These are phyloP conservation scores for Drosophila nigromelanica DNA, from an alignment of 1,140 invertebrate species.

Conservation along the genomic window DNA sequence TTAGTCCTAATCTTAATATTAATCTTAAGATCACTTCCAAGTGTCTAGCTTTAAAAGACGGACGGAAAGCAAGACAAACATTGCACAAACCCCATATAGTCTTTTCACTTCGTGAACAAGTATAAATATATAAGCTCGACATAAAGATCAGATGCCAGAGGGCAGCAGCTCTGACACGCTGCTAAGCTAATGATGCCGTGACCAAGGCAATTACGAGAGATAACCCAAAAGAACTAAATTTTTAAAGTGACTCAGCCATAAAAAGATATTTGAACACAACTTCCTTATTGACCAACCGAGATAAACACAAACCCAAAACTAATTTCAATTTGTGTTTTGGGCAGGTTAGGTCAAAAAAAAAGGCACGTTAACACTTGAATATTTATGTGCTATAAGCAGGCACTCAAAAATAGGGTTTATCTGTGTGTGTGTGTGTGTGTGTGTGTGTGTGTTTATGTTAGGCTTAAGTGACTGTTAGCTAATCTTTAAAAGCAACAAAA, in stretches of 20 bases:
- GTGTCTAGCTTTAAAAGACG: too few relatives aligned
- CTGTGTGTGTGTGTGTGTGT: neutral
- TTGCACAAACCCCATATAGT: too few relatives aligned
- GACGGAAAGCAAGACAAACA: too few relatives aligned
- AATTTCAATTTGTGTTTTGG: slow-evolving; percentile 11
- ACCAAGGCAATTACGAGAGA: slow-evolving; percentile 45
- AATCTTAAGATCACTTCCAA: too few relatives aligned
- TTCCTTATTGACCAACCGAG: slow-evolving; percentile 7
- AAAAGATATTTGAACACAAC: slow-evolving; percentile 4
- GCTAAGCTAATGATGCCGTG: slow-evolving; percentile 53
- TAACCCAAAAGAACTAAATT: slow-evolving; percentile 20
- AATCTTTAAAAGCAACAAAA: slow-evolving; percentile 10
- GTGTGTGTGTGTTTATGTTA: neutral
- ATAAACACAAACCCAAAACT: neutral
- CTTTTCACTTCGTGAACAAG: too few relatives aligned
- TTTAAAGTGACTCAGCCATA: neutral
- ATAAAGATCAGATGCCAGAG: slow-evolving; percentile 19
- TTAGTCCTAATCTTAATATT: too few relatives aligned
- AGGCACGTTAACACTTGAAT: neutral
- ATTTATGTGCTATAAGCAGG: neutral
- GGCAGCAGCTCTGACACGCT: slow-evolving; percentile 37
- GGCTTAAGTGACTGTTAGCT: slow-evolving; percentile 24
- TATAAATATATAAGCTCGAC: neutral
- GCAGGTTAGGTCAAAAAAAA: slow-evolving; percentile 8
- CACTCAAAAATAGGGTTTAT: slow-evolving; percentile 1